phyloP scores from a whole-genome alignment of 2,888 invertebrate species.

The Schrankia costaestrigalis region DNA sequence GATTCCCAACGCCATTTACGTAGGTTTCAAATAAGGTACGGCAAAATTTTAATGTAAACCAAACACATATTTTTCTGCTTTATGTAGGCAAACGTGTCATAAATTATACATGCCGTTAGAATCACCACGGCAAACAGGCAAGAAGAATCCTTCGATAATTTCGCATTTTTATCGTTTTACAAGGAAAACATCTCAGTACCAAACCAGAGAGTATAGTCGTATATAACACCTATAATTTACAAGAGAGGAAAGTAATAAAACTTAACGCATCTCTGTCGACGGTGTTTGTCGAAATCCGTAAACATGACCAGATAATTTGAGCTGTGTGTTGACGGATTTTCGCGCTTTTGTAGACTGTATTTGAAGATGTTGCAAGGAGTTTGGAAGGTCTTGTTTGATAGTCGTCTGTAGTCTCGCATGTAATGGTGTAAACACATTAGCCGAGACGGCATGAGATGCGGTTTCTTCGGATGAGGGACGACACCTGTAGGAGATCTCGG shows the following conservation, averaged over 20 bases:
- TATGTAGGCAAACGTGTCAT: constrained; percentile 17
- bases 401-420: constrained; percentile 52
- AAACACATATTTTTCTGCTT: constrained; percentile 16
- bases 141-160: constrained; percentile 37
- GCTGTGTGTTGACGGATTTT: constrained; percentile 25
- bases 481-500: constrained; percentile 49
- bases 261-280: constrained; percentile 66
- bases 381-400: constrained; percentile 40
- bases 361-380: constrained; percentile 13
- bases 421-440: constrained; percentile 75
- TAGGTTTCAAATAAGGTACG: constrained; percentile 6
- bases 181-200: constrained; percentile 52
- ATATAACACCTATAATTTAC: constrained; percentile 71
- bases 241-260: constrained; percentile 73
- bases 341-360: constrained; percentile 4
- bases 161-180: constrained; percentile 59
- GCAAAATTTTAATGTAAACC: constrained; percentile 13
- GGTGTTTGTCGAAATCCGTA: constrained; percentile 69
- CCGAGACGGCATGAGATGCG: constrained; percentile 47
- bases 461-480: constrained; percentile 54
- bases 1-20: constrained; percentile 6
- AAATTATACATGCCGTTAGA: constrained; percentile 36
- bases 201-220: constrained; percentile 36
- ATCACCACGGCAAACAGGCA: constrained; percentile 38
- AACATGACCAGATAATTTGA: constrained; percentile 50